These are phyloP conservation scores for Corydoras maculifer DNA, from an alignment of 2,113 vertebrate genomes.

Conservation along the genomic window DNA sequence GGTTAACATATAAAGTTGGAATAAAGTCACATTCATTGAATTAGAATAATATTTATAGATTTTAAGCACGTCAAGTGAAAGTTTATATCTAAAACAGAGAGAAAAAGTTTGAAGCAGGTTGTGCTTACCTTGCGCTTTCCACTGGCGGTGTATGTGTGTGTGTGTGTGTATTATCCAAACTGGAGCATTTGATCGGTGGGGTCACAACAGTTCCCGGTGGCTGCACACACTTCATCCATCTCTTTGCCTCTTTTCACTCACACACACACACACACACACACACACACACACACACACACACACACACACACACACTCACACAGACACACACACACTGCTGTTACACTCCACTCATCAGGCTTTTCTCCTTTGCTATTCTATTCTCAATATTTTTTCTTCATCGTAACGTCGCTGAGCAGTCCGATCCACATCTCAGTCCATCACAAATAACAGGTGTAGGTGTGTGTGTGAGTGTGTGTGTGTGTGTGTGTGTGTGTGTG, in stretches of 20 bases:
- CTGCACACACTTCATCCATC: slow-evolving; percentile 19
- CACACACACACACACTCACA: slow-evolving; percentile 1
- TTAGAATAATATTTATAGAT: no score
- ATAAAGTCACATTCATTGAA: no score
- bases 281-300: background rate
- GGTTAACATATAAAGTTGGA: no score
- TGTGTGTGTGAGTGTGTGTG: background rate
- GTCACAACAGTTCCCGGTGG: slow-evolving; percentile 6
- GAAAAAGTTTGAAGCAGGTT: slow-evolving; percentile 13
- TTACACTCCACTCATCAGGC: background rate
- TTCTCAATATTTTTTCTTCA: background rate
- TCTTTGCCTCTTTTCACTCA: slow-evolving; percentile 8
- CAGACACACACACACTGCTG: no score
- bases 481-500: background rate
- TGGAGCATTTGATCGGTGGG: slow-evolving; percentile 29
- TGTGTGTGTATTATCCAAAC: slow-evolving; percentile 27
- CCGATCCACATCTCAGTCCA: background rate
- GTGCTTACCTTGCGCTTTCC: slow-evolving; percentile 25
- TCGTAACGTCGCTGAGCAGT: background rate
- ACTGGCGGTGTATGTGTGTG: background rate
- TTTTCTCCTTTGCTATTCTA: background rate
- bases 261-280: slow-evolving; percentile 6
- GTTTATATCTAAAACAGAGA: no score
- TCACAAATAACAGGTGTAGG: background rate
- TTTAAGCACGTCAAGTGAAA: no score